Evolutionary conservation across 2,113 vertebrate species (phyloP).

Genomic region (Cynoglossus semilaevis): DNA sequence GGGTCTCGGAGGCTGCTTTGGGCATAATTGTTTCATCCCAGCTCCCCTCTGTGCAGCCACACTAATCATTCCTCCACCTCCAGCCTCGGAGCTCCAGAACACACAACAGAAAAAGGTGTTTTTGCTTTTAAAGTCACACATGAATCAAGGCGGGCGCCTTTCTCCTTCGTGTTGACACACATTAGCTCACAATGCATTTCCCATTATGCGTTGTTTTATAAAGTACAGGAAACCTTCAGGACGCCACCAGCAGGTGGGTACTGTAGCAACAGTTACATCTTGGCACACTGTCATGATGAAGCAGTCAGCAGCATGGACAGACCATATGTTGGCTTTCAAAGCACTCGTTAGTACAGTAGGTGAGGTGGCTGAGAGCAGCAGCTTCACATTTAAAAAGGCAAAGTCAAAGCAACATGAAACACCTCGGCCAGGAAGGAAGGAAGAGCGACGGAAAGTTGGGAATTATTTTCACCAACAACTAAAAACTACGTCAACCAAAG

Average conservation of each 20-base stretch:
- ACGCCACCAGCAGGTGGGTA: slow-evolving; percentile 51
- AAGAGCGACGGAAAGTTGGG: too few relatives aligned
- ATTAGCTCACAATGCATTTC: slow-evolving; percentile 33
- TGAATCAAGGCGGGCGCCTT: neutral
- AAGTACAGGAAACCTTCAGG: slow-evolving; percentile 3
- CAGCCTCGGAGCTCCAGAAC: slow-evolving; percentile 24
- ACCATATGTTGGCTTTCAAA: slow-evolving; percentile 54
- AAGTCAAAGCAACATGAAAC: too few relatives aligned
- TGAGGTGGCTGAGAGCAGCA: too few relatives aligned
- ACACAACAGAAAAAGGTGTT: slow-evolving; percentile 19
- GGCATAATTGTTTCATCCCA: slow-evolving; percentile 51
- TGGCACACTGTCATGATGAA: slow-evolving; percentile 31
- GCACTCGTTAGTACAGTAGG: slow-evolving; percentile 20
- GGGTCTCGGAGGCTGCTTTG: slow-evolving; percentile 50
- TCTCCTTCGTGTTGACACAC: neutral
- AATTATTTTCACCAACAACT: neutral
- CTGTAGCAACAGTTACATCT: neutral
- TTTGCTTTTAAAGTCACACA: neutral
- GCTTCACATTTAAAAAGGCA: too few relatives aligned
- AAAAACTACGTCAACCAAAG: neutral
- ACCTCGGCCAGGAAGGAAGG: too few relatives aligned
- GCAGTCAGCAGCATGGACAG: slow-evolving; percentile 35
- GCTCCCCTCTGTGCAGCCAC: slow-evolving; percentile 45
- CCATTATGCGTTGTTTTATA: slow-evolving; percentile 42
- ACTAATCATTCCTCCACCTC: slow-evolving; percentile 44